Base-by-base conservation (phyloP, 2,888 invertebrate genomes). In the Clanis bilineata region DNA sequence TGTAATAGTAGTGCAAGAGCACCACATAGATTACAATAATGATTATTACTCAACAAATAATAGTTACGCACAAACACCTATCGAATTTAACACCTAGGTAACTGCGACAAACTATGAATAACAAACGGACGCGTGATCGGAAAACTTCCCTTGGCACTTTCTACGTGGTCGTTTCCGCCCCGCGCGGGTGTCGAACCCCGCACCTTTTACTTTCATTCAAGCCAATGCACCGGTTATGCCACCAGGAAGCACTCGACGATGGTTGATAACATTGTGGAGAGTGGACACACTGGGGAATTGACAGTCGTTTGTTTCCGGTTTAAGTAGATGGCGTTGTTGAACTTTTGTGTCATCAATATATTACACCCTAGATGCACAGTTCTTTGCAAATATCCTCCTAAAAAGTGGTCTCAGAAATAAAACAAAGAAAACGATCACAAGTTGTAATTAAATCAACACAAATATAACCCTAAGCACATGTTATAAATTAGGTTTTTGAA, bases 111-210 rank as follows among this genome's bases (percentile, higher is more conserved):
- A 43, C 32, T 43, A 43, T 9, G 41, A 18, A 47, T 58, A 51
- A 57, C 39, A 44, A 60, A 56, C 21, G 25, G 25, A 32, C 44
- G 44, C 76, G 75, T 74, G 77, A 72, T 72, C 71, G 71, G 69
- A 69, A 76, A 71, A 67, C 64, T 57, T 65, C 67, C 68, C 65
- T 64, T 39, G 60, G 67, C 71, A 64, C 79, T 79, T 80, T 80
- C 79, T 74, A 73, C 62, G 66, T 66, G 56, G 59, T 41, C 61
- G 43, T 55, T 68, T 68, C 64, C 63, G 66, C 64, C 58, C 64
- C 64, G n/a, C 54, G 18, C 55, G 58, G 64, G 65, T 65, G 57
- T 65, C 66, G 66, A 68, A 65, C 66, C 64, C 64, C 62, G 23
- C 59, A 32, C 61, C 69, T 68, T 65, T 71, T 68, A 71, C 69